Evolutionary conservation across 2,888 invertebrate species (phyloP).

Genomic region (Heliconius erato): DNA sequence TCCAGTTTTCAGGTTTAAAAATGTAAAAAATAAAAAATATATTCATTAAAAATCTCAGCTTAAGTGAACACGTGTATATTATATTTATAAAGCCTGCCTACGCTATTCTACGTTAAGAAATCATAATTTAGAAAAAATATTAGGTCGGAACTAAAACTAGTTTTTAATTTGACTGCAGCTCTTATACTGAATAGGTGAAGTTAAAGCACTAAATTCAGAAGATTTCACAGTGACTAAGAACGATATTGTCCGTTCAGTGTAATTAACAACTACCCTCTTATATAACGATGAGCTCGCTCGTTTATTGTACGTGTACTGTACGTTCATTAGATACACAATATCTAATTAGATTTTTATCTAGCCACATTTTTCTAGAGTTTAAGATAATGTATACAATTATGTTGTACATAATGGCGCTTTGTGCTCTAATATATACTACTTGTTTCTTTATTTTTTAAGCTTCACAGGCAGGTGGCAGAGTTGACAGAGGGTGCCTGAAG

Average conservation of each 20-base stretch:
- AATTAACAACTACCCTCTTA: conserved; percentile 20
- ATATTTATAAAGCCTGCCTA: not conserved
- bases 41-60: not conserved
- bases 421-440: not conserved
- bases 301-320: not conserved
- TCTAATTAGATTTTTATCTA: conserved; percentile 13
- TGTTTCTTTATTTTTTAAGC: not conserved
- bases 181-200: conserved; percentile 14
- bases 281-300: not conserved
- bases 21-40: not conserved
- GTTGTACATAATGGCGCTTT: not conserved
- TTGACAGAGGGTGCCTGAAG: too few relatives aligned
- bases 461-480: not conserved
- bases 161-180: conserved; percentile 21
- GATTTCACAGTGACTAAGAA: conserved; percentile 16
- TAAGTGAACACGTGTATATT: not conserved
- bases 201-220: conserved; percentile 21
- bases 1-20: not conserved
- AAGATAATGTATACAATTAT: not conserved
- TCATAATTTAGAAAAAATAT: conserved; percentile 19
- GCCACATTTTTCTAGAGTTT: not conserved
- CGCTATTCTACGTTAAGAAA: not conserved
- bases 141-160: conserved; percentile 18
- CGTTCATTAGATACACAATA: conserved; percentile 15
- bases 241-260: conserved; percentile 3